Base-by-base conservation (phyloP, 2,113 vertebrate species). In the Zapus hudsonius region DNA sequence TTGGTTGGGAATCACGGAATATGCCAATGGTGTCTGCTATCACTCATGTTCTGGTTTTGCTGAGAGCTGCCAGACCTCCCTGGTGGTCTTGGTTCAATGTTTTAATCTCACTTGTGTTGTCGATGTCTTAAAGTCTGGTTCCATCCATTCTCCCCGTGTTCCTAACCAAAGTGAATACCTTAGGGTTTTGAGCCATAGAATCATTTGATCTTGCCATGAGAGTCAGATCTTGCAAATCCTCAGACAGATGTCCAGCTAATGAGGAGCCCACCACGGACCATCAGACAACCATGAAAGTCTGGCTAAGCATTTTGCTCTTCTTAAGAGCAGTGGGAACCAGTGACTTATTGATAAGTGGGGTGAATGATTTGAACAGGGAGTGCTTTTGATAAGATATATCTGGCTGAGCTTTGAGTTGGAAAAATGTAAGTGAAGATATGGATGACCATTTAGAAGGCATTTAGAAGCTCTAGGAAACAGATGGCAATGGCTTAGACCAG, bases 341-440 rank as follows among this genome's bases (percentile, higher is more conserved):
- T 55, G 25, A 78, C 61, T 33, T 94, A 31, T 80, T 91, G 55
- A 27, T 87, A 81, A 84, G 38, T 23, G 64, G 17, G 11, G 78
- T 67, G 20, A 66, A 78, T 82, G 66, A 93, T 89, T 70, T 83
- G 61, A 93, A 72, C 72, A 61, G 57, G 79, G 12, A 42, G 9
- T 61, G 23, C 15, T 57, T 74, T 86, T 84, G 85, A 75, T 84
- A 89, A 47, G 3, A 66, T 52, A 61, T 81, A n/a, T 90, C 42
- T 61, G 31, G 33, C 15, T 70, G 52, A 42, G 63, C 36, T 64
- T 91, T 87, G 23, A 20, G 29, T 36, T 94, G 57, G 23, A 64
- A 73, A 59, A 87, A 40, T n/a, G 63, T 23, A 55, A 81, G 25
- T n/a, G 67, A 84, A 76, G 25, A 63, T 33, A 5, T 20, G 25